A percentile compares a stretch with the other conserved stretches of the same genome.
These are phyloP conservation scores for Leptonema lineaticorne DNA, from an alignment of 1,140 invertebrate species.

Conservation along the genomic window DNA sequence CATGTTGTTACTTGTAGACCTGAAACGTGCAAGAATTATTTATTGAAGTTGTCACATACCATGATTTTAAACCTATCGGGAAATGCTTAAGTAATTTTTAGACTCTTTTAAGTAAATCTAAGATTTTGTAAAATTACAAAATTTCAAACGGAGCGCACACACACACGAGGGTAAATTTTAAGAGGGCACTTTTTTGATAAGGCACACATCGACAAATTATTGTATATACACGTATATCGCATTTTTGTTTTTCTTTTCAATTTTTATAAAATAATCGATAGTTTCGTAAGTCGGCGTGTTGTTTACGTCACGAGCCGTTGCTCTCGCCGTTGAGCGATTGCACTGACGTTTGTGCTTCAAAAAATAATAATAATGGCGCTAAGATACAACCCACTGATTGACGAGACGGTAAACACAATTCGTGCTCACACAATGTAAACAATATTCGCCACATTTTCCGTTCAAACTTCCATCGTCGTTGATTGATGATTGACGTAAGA, in stretches of 20 bases:
- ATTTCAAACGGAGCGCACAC: no score
- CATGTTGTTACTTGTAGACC: constrained; percentile 78
- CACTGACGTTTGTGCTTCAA: not conserved
- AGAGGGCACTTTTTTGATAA: no score
- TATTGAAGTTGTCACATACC: no score
- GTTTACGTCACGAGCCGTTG: not conserved
- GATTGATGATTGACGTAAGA: constrained; percentile 35
- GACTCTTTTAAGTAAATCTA: no score
- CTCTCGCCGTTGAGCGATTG: not conserved
- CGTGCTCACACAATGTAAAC: not conserved
- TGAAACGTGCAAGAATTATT: no score
- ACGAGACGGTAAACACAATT: constrained; percentile 12
- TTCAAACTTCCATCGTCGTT: constrained; percentile 3
- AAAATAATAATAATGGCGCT: not conserved
- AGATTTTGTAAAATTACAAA: no score
- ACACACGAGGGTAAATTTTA: no score
- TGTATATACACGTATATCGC: no score
- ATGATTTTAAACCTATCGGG: no score
- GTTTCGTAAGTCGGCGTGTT: not conserved
- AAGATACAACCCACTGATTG: constrained; percentile 3
- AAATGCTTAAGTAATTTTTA: no score
- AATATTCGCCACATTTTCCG: constrained; percentile 18
- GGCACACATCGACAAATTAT: no score
- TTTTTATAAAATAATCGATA: not conserved
- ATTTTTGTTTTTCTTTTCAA: no score